Conservation (phyloP, 1,140 invertebrate species). For the Drosophila carrolli region DNA sequence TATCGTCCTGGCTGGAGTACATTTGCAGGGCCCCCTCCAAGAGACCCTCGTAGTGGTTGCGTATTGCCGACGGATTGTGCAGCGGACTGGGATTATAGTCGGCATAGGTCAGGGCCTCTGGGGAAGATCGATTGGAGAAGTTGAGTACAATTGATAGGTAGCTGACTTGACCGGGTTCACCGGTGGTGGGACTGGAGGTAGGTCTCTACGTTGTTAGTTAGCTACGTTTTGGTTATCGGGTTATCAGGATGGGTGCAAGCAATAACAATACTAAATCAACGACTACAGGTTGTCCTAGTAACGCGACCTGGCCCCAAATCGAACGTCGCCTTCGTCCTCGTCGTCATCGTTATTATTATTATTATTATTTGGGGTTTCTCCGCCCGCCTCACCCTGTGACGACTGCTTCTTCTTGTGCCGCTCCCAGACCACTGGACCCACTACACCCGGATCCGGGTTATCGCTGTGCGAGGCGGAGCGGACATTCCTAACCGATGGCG, state of each 20-base stretch:
- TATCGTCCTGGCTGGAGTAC: conserved; percentile 82
- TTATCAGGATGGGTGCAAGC: conserved; percentile 54
- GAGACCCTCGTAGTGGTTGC: conserved; percentile 81
- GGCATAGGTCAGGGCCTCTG: conserved; percentile 70
- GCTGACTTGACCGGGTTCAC: conserved; percentile 21
- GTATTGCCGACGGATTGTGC: conserved; percentile 79
- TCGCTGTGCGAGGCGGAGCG: conserved; percentile 80
- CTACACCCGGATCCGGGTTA: conserved; percentile 90
- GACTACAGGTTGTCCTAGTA: conserved; percentile 74
- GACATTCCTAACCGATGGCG: conserved; percentile 45
- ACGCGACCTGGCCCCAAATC: conserved; percentile 61
- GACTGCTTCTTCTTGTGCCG: conserved; percentile 86
- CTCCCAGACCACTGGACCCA: conserved; percentile 93
- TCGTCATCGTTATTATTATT: conserved; percentile 22
- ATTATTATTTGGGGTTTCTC: conserved; percentile 24
- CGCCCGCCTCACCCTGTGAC: conserved; percentile 75
- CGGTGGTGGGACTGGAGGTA: not conserved
- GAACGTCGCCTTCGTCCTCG: conserved; percentile 62
- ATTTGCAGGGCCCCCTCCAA: conserved; percentile 83
- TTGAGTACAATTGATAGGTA: conserved; percentile 49
- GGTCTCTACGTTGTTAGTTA: conserved; percentile 47
- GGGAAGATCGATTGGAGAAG: conserved; percentile 73
- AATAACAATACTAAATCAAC: conserved; percentile 56
- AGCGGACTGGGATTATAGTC: conserved; percentile 78
- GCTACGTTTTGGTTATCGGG: conserved; percentile 34